Percentiles rank a stretch among this genome's conserved stretches.
phyloP scores from a whole-genome alignment of 2,113 vertebrate genomes.

The Felis chaus region DNA sequence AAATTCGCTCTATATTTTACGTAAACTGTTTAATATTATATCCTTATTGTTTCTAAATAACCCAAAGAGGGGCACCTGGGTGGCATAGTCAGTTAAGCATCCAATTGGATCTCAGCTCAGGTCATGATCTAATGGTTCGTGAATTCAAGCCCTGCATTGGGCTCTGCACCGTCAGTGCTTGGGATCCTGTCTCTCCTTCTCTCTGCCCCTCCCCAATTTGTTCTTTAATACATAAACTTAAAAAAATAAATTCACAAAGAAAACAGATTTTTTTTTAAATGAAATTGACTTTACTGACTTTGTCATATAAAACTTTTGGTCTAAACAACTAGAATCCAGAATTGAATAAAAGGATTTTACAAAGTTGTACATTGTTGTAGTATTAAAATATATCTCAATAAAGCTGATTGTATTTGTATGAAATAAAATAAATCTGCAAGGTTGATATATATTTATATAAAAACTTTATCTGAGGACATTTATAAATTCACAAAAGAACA shows the following conservation, averaged over 20 bases:
- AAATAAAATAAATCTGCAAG: slow-evolving; percentile 16
- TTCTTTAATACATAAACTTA: no score
- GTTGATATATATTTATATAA: neutral
- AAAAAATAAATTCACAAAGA: neutral
- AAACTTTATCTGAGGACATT: neutral
- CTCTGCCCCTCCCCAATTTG: no score
- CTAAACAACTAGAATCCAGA: neutral
- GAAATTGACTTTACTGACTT: neutral
- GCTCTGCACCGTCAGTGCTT: no score
- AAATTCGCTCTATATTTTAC: slow-evolving; percentile 4
- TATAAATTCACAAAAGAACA: slow-evolving; percentile 26
- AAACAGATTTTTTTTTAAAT: slow-evolving; percentile 11
- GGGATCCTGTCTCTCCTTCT: no score
- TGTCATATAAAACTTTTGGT: slow-evolving; percentile 6
- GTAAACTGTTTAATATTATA: neutral
- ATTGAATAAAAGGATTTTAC: slow-evolving; percentile 19
- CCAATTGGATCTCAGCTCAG: no score
- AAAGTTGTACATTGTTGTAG: neutral
- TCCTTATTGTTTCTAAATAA: neutral
- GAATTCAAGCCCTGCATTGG: no score
- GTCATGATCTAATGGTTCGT: no score
- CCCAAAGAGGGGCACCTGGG: no score
- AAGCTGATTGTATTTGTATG: slow-evolving; percentile 8
- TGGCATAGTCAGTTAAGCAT: no score
- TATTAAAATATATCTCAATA: slow-evolving; percentile 9